Percentiles rank a stretch among this genome's conserved stretches.
phyloP scores from a whole-genome alignment of 2,797 vertebrate species.

The Scolopax bukidnonensis region DNA sequence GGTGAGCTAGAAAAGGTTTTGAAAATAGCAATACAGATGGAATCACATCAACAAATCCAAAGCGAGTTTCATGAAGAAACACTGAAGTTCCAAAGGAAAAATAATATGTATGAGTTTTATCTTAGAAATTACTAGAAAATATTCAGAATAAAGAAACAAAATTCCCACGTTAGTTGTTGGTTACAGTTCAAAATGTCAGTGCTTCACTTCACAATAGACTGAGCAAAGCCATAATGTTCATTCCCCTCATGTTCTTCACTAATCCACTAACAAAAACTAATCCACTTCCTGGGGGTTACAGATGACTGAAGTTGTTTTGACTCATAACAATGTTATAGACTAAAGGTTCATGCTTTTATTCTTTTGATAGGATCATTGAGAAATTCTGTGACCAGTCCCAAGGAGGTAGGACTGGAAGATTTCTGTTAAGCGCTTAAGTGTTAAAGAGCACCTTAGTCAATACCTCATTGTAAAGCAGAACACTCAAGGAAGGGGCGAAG shows the following conservation, averaged over 20 bases:
- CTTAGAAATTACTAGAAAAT: background rate
- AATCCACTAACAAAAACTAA: background rate
- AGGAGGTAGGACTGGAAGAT: background rate
- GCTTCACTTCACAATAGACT: background rate
- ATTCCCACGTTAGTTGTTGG: background rate
- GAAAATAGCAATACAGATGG: background rate
- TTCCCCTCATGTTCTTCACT: background rate
- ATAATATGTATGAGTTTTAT: background rate
- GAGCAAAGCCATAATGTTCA: background rate
- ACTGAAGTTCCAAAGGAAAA: background rate
- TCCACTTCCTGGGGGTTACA: background rate
- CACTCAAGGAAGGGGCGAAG: background rate
- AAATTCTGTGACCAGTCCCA: background rate
- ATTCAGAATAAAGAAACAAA: background rate
- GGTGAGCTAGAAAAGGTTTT: background rate
- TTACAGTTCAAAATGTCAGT: background rate
- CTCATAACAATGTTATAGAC: background rate
- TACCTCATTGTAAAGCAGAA: background rate
- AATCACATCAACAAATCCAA: background rate
- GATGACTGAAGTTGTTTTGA: background rate
- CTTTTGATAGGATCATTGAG: background rate
- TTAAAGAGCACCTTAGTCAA: background rate
- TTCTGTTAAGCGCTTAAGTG: background rate
- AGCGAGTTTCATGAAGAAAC: background rate
- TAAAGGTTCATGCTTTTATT: background rate